Base-by-base conservation (phyloP, 2,113 vertebrate species). In the Phoxinus phoxinus region DNA sequence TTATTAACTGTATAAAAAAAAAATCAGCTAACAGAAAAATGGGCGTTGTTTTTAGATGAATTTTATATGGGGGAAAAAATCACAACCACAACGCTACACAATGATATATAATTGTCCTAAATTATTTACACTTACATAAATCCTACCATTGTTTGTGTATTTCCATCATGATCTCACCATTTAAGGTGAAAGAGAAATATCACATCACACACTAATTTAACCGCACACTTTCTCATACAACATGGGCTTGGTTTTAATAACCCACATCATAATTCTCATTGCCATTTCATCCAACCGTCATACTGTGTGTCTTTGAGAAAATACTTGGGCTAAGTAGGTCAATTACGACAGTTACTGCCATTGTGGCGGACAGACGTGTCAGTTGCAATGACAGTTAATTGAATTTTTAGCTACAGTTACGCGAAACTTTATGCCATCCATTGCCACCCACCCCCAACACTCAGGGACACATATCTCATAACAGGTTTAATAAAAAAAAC, bases 301-400 rank as follows among this genome's bases (percentile, higher is more conserved):
- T 44, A 63, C 46, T 76, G 72, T 81, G 85, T 46, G 27, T 51
- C 44, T 86, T 48, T 83, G 81, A 81, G 69, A 75, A 53, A 85
- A 73, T 67, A 51, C 46, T 53, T 35, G 30, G 27, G 71, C 41
- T 83, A 89, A 87, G 65, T 89, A 87, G 88, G 88, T 89, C 88
- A 89, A 69, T 82, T 85, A 86, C 58, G 83, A 83, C 86, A 89
- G 88, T 87, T 85, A 84, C 63, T 83, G 79, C 73, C 84, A 85
- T 87, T 87, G 86, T 89, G 23, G 37, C 27, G 44, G 19, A 83
- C 88, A 85, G 83, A 88, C 85, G 67, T 88, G 81, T 76, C 87
- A 84, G 87, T 86, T 84, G 58, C 73, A 69, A 37, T 67, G 84
- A 85, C 88, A 80, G 85, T 85, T 89, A 79, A 89, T 79, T 87